These are phyloP conservation scores for Cheirogaleus medius DNA, from an alignment of 2,113 vertebrate species.

Conservation along the genomic window DNA sequence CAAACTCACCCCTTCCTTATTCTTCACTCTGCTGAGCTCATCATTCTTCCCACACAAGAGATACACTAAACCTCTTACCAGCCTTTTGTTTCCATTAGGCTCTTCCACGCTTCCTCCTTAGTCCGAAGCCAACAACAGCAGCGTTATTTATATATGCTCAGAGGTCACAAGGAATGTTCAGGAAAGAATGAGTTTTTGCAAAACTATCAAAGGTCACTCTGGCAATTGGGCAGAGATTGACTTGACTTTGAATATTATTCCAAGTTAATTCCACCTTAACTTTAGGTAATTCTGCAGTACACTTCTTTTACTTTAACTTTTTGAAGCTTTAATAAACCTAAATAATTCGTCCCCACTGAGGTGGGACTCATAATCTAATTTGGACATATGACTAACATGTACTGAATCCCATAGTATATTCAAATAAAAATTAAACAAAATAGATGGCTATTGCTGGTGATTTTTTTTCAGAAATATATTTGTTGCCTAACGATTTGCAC, in stretches of 20 bases:
- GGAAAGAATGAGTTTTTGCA: background rate
- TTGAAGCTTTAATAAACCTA: background rate
- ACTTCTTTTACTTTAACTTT: slow-evolving; percentile 4
- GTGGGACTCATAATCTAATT: background rate
- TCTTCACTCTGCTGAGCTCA: background rate
- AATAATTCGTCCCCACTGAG: background rate
- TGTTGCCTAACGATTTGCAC: background rate
- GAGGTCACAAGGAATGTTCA: background rate
- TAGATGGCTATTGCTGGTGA: background rate
- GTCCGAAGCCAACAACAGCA: background rate
- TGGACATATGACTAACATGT: background rate
- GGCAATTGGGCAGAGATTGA: background rate
- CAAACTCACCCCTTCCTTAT: background rate
- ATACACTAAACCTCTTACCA: background rate
- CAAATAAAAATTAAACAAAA: slow-evolving; percentile 24
- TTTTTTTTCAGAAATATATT: background rate
- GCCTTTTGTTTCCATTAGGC: background rate
- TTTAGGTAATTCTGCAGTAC: background rate
- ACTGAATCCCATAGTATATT: background rate
- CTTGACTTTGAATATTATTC: background rate
- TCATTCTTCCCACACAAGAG: background rate
- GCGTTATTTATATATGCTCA: background rate
- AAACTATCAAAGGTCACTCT: background rate
- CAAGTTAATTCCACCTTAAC: no score
- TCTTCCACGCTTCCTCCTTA: background rate